Percentiles rank a stretch among this genome's conserved stretches.
These are phyloP conservation scores for Trochalopteron elliotii DNA, from an alignment of 2,113 vertebrate genomes.

Conservation along the genomic window DNA sequence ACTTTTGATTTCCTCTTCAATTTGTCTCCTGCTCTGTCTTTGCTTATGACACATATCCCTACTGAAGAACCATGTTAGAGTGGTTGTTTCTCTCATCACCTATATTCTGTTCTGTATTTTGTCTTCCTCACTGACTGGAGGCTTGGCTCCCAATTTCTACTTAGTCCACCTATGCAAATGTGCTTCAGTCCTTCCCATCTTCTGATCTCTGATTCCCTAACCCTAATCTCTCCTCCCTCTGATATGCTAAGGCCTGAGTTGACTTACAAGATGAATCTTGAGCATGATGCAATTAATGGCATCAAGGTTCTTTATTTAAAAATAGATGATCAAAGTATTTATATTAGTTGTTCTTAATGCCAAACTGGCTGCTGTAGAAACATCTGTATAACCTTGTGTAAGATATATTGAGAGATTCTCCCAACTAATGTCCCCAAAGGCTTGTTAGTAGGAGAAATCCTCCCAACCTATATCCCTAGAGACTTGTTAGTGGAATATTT, in stretches of 20 bases:
- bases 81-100: background rate
- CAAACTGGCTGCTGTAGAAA: background rate
- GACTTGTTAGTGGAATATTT: background rate
- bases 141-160: background rate
- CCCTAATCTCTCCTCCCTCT: background rate
- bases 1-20: rapidly evolving
- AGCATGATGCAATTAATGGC: background rate
- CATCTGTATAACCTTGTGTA: background rate
- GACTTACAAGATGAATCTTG: background rate
- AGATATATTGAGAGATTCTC: background rate
- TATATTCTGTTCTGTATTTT: background rate
- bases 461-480: background rate
- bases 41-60: background rate
- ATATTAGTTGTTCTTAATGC: background rate
- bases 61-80: background rate
- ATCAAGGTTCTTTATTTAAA: background rate
- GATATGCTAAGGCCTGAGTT: background rate
- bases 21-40: background rate
- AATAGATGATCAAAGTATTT: background rate
- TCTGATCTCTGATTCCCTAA: background rate
- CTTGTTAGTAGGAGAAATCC: background rate
- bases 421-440: background rate
- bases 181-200: background rate
- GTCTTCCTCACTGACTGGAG: background rate
- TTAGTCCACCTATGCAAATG: background rate